Evolutionary conservation across 2,113 vertebrate species (phyloP).

Genomic region (Mohoua ochrocephala): DNA sequence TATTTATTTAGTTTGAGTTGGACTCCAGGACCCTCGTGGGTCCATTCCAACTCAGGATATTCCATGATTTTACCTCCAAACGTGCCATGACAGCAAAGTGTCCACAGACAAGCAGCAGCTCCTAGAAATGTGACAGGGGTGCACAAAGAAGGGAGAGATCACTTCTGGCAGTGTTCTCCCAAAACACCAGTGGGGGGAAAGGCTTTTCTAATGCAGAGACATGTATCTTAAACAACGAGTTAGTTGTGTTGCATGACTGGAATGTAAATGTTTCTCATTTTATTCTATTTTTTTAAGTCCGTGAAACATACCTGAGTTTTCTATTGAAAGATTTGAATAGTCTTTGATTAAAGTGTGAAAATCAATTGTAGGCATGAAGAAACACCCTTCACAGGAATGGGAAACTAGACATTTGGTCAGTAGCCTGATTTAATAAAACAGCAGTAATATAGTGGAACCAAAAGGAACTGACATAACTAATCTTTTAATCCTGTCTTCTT

Average conservation of each 20-base stretch:
- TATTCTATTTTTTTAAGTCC: neutral
- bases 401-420: constrained; percentile 21
- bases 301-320: constrained; percentile 26
- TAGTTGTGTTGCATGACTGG: neutral
- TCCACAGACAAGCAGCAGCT: neutral
- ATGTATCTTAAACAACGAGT: neutral
- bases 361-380: constrained; percentile 57
- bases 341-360: constrained; percentile 54
- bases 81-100: fast-evolving
- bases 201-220: neutral
- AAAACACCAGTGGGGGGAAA: neutral
- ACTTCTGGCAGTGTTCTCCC: neutral
- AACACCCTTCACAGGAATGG: constrained; percentile 16
- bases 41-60: neutral
- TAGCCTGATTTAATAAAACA: constrained; percentile 44
- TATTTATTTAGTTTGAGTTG: neutral
- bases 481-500: constrained; percentile 66
- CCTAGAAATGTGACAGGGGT: neutral
- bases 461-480: constrained; percentile 60
- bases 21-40: fast-evolving
- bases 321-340: constrained; percentile 16
- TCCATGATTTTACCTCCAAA: neutral
- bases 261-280: neutral
- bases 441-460: constrained; percentile 49
- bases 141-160: neutral